Percentiles rank a stretch among this genome's conserved stretches.
These are phyloP conservation scores for Chydorus sphaericus DNA, from an alignment of 2,888 invertebrate species.

Conservation along the genomic window DNA sequence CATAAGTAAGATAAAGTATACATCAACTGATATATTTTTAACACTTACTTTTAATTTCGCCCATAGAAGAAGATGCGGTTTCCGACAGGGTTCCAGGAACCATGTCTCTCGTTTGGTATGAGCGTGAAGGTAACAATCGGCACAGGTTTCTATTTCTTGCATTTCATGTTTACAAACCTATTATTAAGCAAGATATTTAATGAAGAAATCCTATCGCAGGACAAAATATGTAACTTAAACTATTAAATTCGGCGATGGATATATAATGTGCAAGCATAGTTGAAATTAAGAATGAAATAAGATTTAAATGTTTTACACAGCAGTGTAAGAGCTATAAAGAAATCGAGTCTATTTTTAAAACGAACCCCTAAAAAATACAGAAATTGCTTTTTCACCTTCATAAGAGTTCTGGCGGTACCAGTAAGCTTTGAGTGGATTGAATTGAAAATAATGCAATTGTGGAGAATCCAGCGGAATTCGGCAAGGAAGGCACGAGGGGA, in stretches of 20 bases:
- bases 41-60: constrained; percentile 1
- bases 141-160: constrained; percentile 82
- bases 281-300: too few relatives aligned
- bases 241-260: constrained; percentile 36
- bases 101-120: constrained; percentile 64
- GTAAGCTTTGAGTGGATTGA: constrained; percentile 63
- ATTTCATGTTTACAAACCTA: constrained; percentile 78
- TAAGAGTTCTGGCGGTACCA: constrained; percentile 37
- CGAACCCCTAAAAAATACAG: too few relatives aligned
- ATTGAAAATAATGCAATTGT: constrained; percentile 82
- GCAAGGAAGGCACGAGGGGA: constrained; percentile 78
- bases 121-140: constrained; percentile 78
- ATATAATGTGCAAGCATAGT: too few relatives aligned
- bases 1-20: background rate
- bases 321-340: too few relatives aligned
- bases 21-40: too few relatives aligned
- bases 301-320: too few relatives aligned
- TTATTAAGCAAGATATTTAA: constrained; percentile 36
- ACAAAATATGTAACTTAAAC: background rate
- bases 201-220: background rate
- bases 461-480: constrained; percentile 85
- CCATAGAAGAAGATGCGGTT: constrained; percentile 21
- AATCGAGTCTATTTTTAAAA: too few relatives aligned
- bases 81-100: constrained; percentile 80
- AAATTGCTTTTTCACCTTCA: too few relatives aligned